Base-by-base conservation (phyloP, 1,140 invertebrate genomes). In the Cyrtorhinus lividipennis region DNA sequence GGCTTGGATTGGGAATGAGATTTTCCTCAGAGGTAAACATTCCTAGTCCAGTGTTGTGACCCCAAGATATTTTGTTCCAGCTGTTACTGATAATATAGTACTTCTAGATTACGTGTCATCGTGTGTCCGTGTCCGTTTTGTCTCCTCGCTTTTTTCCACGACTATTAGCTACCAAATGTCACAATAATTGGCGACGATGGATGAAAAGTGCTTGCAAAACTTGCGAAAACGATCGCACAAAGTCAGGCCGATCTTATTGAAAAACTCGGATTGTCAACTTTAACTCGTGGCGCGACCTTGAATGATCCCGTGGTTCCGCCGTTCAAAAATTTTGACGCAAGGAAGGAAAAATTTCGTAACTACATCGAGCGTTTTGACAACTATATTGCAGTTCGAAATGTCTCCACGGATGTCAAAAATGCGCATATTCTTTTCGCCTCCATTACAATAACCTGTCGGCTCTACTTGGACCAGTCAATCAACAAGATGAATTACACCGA, bases 111-210 rank as follows among this genome's bases (percentile, higher is more conserved):
- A n/a, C n/a, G n/a, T n/a, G n/a, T n/a, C n/a, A n/a, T n/a, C n/a
- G n/a, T n/a, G n/a, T n/a, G n/a, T n/a, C n/a, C n/a, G n/a, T n/a
- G n/a, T n/a, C n/a, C n/a, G n/a, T n/a, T n/a, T n/a, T n/a, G n/a
- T n/a, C n/a, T n/a, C n/a, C n/a, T n/a, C n/a, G n/a, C n/a, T n/a
- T n/a, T 44, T 44, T n/a, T 44, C 38, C 38, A 10, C 38, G n/a
- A n/a, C n/a, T 44, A 10, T 44, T 44, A 44, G 8, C n/a, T 44
- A 44, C n/a, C n/a, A 44, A 8, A 44, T 10, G 48, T 53, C 20
- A 22, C 20, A 53, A 13, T 53, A 53, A 53, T 53, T 53, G 48
- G 48, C 48, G 48, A 53, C 48, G 48, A 53, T 53, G 48, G 48
- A 53, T 53, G 48, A 53, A 53, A 53, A 22, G 5, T 53, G 48